Evolutionary conservation across 2,797 vertebrate species (phyloP), one percentile per base, ranked within the genome.

Genomic region (Gymnoscopelus microlampas): DNA sequence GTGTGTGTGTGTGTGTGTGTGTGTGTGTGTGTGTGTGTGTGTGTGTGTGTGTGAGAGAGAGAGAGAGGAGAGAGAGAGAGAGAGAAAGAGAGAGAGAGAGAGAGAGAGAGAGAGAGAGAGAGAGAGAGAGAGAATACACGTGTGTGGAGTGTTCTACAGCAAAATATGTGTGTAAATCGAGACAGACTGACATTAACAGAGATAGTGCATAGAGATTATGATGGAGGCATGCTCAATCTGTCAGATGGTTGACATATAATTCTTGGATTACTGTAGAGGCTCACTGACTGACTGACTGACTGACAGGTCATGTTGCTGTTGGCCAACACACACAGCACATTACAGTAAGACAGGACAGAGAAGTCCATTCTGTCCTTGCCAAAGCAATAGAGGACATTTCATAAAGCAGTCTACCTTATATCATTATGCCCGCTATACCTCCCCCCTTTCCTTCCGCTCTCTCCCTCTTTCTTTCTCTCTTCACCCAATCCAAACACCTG

Each of bases 361-460:
- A 26, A 53, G 26, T 66, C 44, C 62, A 60, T 44, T 49, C 15
- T 79, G 77, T 50, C 83, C 81, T 84, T 88, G 78, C 67, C 51
- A 67, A 57, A 68, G 63, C 69, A 44, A 29, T 2, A 73, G 53
- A 80, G 81, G 78, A 70, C 73, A 70, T 78, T 66, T 66, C 50
- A 59, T 51, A 44, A 60, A 57, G 19, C 50, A 14, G 39, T 64
- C 47, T 35, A 15, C 13, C 26, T 57, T 15, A 35, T 35, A 35
- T 35, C 32, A 6, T 35, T 35, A 24, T 61, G 32, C 59, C 35
- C 60, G 12, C 57, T 14, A 12, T 15, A 63, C 63, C 66, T 59
- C 24, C 29, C 58, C 5, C 26, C 19, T 26, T 63, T 62, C 53
- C 51, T 70, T 29, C 47, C 59, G 60, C 60, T 74, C 35, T 66